phyloP scores from a whole-genome alignment of 30 jellyfish, hydroid and myxozoan genomes.

The Turritopsis dohrnii region DNA sequence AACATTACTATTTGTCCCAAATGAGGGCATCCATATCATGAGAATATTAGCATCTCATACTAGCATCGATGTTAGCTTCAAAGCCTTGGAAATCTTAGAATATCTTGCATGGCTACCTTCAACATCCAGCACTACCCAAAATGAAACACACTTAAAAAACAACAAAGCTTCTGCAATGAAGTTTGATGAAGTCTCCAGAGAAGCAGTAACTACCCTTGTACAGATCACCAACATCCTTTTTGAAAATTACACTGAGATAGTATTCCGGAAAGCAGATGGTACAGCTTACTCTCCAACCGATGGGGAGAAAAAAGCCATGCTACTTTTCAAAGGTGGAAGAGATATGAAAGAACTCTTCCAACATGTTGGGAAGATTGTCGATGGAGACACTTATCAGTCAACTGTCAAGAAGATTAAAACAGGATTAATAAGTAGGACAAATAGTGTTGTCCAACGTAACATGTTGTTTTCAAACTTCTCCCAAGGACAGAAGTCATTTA shows the following conservation, averaged over 20 bases:
- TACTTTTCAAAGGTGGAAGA: too few relatives aligned
- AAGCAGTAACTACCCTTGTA: not conserved
- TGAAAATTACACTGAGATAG: not conserved
- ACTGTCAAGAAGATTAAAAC: too few relatives aligned
- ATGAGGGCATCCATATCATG: constrained; percentile 2
- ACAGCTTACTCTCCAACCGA: too few relatives aligned
- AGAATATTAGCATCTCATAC: not conserved
- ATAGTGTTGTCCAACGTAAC: too few relatives aligned
- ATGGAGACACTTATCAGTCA: too few relatives aligned
- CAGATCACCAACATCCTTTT: not conserved
- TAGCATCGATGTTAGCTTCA: not conserved
- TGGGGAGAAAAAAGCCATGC: too few relatives aligned
- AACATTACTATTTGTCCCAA: not conserved
- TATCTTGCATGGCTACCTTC: not conserved
- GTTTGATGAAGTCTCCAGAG: not conserved
- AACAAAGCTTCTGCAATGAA: not conserved
- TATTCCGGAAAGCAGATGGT: too few relatives aligned
- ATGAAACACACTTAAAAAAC: not conserved
- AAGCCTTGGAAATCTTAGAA: constrained; percentile 5
- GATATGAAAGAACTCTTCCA: too few relatives aligned
- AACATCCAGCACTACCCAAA: not conserved
- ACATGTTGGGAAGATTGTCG: too few relatives aligned
- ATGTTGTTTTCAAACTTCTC: too few relatives aligned
- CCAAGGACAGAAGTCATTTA: too few relatives aligned
- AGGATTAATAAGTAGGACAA: too few relatives aligned